Percentiles rank a stretch among this genome's conserved stretches.
phyloP scores from a whole-genome alignment of 2,113 vertebrate genomes.

The Campylorhamphus procurvoides region DNA sequence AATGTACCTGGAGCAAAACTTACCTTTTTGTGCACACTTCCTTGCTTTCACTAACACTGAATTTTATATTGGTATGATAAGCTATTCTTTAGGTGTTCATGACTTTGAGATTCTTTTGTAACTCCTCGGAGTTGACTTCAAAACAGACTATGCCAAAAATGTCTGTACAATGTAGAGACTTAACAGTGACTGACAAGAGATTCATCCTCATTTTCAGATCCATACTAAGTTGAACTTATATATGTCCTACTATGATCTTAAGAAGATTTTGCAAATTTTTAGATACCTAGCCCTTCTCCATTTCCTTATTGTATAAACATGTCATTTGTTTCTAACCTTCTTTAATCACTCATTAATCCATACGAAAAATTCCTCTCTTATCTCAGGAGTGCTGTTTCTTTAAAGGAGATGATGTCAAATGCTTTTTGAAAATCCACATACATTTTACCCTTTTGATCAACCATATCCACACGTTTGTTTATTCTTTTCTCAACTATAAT shows the following conservation, averaged over 20 bases:
- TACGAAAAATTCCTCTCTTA: background rate
- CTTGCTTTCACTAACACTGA: background rate
- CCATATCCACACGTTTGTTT: background rate
- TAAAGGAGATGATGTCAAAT: background rate
- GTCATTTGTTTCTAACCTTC: background rate
- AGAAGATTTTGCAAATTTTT: conserved; percentile 41
- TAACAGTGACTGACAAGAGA: background rate
- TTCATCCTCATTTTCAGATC: background rate
- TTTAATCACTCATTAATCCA: conserved; percentile 47
- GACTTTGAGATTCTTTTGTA: background rate
- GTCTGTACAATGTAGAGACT: background rate
- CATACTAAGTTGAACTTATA: background rate
- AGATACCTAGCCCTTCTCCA: background rate
- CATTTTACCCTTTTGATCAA: conserved; percentile 1
- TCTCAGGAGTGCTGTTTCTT: background rate
- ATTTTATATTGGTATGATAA: background rate
- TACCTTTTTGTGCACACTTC: background rate
- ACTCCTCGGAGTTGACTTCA: background rate
- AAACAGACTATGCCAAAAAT: background rate
- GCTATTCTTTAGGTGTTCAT: background rate
- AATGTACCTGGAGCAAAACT: background rate
- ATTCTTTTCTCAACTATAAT: background rate
- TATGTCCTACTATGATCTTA: background rate
- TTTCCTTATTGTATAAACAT: background rate
- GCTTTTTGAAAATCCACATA: background rate